Conservation (phyloP, 2,888 invertebrate species). For the Meganola albula region DNA sequence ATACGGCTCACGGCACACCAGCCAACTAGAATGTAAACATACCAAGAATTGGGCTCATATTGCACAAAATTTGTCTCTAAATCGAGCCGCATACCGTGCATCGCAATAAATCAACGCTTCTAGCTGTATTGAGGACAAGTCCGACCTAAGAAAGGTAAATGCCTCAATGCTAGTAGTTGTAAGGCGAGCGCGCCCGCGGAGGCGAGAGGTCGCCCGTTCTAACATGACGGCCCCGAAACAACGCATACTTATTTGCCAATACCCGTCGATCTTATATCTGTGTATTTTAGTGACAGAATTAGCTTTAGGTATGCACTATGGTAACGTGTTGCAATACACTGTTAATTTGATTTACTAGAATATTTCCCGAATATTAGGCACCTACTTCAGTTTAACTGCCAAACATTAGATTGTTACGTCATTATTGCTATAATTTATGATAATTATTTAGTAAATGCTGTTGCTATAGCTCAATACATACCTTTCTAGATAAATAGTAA, state of each 20-base stretch:
- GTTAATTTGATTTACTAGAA: constrained; percentile 21
- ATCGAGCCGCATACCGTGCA: constrained; percentile 59
- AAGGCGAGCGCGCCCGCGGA: constrained; percentile 44
- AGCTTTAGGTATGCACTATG: constrained; percentile 26
- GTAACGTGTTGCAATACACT: constrained; percentile 17
- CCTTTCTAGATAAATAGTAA: constrained; percentile 6
- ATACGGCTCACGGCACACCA: constrained; percentile 20
- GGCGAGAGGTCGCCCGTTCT: constrained; percentile 70
- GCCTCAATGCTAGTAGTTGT: constrained; percentile 65
- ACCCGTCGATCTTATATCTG: constrained; percentile 34
- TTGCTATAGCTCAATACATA: not conserved
- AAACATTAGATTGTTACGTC: constrained; percentile 22
- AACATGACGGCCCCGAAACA: constrained; percentile 65
- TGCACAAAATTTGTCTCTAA: constrained; percentile 65
- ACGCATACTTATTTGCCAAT: constrained; percentile 67
- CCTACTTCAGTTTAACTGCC: constrained; percentile 21
- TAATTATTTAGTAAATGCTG: constrained; percentile 12
- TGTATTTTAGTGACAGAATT: constrained; percentile 17
- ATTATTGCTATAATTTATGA: constrained; percentile 20
- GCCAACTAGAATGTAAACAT: constrained; percentile 33
- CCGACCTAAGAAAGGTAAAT: constrained; percentile 74
- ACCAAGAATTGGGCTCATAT: constrained; percentile 43
- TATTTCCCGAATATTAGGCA: constrained; percentile 11
- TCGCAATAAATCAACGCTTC: constrained; percentile 69
- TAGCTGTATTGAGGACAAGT: constrained; percentile 70